Conservation (phyloP, 2,888 invertebrate species). For the Ormyrus nitidulus region DNA sequence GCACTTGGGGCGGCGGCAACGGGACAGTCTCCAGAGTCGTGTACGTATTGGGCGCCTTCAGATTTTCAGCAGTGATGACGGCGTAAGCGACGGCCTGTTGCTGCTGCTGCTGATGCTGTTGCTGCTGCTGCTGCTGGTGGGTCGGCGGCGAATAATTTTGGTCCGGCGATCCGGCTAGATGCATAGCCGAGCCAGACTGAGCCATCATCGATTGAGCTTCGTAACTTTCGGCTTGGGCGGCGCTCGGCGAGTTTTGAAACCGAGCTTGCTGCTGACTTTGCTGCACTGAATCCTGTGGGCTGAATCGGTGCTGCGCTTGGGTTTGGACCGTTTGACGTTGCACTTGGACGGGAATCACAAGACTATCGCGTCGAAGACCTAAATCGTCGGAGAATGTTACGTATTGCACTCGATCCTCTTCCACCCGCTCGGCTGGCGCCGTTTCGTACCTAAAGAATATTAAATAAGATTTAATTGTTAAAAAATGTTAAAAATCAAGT, state of each 20-base stretch:
- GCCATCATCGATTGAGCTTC: constrained; percentile 72
- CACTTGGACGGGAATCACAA: constrained; percentile 63
- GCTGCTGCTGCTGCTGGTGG: constrained; percentile 69
- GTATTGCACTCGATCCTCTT: constrained; percentile 65
- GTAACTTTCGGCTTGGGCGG: constrained; percentile 63
- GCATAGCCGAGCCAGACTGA: constrained; percentile 64
- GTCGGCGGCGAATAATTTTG: constrained; percentile 74
- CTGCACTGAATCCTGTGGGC: constrained; percentile 65
- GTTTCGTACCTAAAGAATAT: constrained; percentile 66
- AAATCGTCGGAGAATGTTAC: constrained; percentile 65
- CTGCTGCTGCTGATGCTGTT: constrained; percentile 72
- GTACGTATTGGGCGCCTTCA: constrained; percentile 76
- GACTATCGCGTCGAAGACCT: constrained; percentile 64
- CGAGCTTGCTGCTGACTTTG: constrained; percentile 52
- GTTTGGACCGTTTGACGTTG: constrained; percentile 58
- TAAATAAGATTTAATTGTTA: background rate
- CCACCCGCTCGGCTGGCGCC: constrained; percentile 66
- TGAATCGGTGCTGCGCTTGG: constrained; percentile 66
- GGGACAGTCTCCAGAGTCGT: constrained; percentile 82
- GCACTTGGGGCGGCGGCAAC: constrained; percentile 75
- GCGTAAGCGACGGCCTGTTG: constrained; percentile 66
- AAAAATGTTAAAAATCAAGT: background rate
- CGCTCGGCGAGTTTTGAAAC: constrained; percentile 62
- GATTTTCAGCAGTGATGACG: constrained; percentile 65
- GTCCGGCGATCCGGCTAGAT: constrained; percentile 73